Conservation (phyloP, 2,888 invertebrate species). For the Agriopis marginaria region DNA sequence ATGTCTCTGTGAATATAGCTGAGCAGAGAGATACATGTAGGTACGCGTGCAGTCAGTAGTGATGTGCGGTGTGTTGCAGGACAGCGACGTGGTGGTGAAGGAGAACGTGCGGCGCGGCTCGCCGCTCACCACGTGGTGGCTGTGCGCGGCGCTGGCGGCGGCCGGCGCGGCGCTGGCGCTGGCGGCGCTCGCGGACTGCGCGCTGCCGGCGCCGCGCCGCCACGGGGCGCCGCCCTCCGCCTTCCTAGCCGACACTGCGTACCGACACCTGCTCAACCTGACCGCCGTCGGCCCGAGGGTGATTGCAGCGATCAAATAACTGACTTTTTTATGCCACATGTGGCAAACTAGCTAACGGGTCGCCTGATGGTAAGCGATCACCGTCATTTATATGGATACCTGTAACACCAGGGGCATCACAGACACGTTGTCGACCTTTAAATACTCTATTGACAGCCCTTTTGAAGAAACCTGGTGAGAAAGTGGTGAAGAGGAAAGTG, state of each 20-base stretch:
- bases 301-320: background rate
- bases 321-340: too few species aligned
- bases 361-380: too few species aligned
- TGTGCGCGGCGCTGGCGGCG: conserved; percentile 59
- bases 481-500: too few species aligned
- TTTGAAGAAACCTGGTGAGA: too few species aligned
- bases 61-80: background rate
- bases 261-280: conserved; percentile 87
- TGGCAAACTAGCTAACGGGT: too few species aligned
- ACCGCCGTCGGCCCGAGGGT: conserved; percentile 88
- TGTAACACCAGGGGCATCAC: too few species aligned
- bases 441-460: too few species aligned
- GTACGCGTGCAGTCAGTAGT: too few species aligned
- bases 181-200: conserved; percentile 83
- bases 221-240: conserved; percentile 47
- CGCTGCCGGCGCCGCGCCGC: conserved; percentile 82
- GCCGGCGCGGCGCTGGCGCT: conserved; percentile 84
- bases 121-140: conserved; percentile 34
- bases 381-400: too few species aligned
- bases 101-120: conserved; percentile 34
- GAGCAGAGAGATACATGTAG: too few species aligned
- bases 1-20: too few species aligned
- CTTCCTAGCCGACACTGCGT: conserved; percentile 87
- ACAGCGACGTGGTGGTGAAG: conserved; percentile 1
- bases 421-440: too few species aligned